Conservation (phyloP, 2,113 vertebrate species). For the Clarias gariepinus region DNA sequence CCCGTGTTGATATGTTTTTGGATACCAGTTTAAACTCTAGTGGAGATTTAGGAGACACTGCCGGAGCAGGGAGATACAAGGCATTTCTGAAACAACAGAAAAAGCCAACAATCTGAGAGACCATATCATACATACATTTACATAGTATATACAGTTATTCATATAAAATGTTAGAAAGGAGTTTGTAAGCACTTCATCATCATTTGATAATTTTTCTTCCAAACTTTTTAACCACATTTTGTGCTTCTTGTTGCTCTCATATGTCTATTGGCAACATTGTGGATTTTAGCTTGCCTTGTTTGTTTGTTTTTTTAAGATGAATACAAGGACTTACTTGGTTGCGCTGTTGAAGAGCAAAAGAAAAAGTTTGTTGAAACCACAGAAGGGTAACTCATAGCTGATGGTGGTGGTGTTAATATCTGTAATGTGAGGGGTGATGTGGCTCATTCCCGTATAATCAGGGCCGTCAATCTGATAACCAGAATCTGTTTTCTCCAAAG, state of each 20-base stretch:
- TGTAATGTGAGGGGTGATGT: slow-evolving; percentile 84
- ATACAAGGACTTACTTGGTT: slow-evolving; percentile 75
- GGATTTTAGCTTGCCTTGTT: too few species aligned
- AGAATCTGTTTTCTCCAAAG: slow-evolving; percentile 83
- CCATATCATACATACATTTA: not conserved
- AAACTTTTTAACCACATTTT: too few species aligned
- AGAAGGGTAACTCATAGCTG: slow-evolving; percentile 81
- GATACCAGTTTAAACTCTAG: slow-evolving; percentile 82
- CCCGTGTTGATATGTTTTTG: slow-evolving; percentile 79
- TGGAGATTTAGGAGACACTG: slow-evolving; percentile 77
- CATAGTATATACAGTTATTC: too few species aligned
- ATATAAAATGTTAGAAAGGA: too few species aligned
- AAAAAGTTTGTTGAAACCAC: slow-evolving; percentile 95
- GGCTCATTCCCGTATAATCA: slow-evolving; percentile 88
- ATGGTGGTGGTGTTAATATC: slow-evolving; percentile 89
- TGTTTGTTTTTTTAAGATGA: too few species aligned
- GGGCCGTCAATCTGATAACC: slow-evolving; percentile 96
- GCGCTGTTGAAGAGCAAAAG: slow-evolving; percentile 90
- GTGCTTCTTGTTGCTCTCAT: too few species aligned
- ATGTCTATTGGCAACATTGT: too few species aligned
- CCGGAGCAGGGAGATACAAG: slow-evolving; percentile 92
- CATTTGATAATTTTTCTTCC: too few species aligned
- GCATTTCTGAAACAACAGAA: slow-evolving; percentile 81
- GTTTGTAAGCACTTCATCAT: too few species aligned
- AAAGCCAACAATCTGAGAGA: not conserved